phyloP scores from a whole-genome alignment of 2,113 vertebrate species.

The Anas platyrhynchos region DNA sequence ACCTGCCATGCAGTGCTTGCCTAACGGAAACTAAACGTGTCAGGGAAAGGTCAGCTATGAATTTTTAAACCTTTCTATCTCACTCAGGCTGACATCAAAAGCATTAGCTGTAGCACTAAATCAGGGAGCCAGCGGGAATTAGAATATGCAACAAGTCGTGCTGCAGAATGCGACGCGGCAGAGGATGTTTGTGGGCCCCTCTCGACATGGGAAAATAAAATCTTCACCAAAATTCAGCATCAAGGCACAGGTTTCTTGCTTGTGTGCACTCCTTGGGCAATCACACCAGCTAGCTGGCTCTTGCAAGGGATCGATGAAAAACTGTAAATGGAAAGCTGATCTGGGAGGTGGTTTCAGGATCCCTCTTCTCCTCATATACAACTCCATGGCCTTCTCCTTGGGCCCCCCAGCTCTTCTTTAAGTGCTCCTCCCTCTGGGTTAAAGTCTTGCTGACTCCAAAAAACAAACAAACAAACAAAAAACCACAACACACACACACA shows the following conservation, averaged over 20 bases:
- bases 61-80: slow-evolving; percentile 70
- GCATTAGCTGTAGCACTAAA: slow-evolving; percentile 66
- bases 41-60: slow-evolving; percentile 67
- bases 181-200: background rate
- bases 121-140: slow-evolving; percentile 44
- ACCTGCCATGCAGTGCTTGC: background rate
- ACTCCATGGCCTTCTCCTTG: background rate
- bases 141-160: slow-evolving; percentile 60
- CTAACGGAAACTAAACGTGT: slow-evolving; percentile 41
- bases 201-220: background rate
- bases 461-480: no score
- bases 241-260: background rate
- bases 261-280: background rate
- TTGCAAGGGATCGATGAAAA: background rate
- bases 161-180: accelerated
- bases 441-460: background rate
- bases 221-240: background rate
- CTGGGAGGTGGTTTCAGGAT: background rate
- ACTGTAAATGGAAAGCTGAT: background rate
- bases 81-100: slow-evolving; percentile 59
- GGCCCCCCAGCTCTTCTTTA: background rate
- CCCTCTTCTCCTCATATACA: no score
- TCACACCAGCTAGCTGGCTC: background rate
- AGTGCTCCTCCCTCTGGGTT: background rate
- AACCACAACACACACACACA: no score